Base-by-base conservation (phyloP, 2,113 vertebrate genomes). In the Struthidea cinerea region DNA sequence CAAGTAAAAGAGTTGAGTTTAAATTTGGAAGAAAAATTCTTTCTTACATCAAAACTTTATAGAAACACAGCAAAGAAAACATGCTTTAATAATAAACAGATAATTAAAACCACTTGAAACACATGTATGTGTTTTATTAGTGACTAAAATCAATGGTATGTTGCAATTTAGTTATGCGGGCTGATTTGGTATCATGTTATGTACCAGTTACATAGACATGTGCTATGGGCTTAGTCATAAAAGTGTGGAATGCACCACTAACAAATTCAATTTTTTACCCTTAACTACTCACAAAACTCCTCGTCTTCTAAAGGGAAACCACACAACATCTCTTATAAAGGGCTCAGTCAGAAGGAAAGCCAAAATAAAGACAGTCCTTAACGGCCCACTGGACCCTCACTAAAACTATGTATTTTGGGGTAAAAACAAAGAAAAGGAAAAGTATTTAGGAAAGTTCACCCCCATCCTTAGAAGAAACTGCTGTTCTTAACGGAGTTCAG, bases 41-140 rank as follows among this genome's bases (percentile, higher is more conserved):
- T 96, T 85, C 42, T 86, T 93, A 46, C 55, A 93, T 93, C 56
- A 89, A 89, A 93, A 95, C 83, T 93, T 88, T 76, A 76, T 56
- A 96, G 85, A 93, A 96, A 93, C 23, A 42, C 28, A 57, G 83
- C 65, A 94, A 70, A 95, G 56, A 81, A 94, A 96, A 59, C 85
- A 94, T 11, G 3, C 46, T 93, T 94, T 94, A 92, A 96, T 95
- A 96, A 95, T 90, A 96, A 95, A 94, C 64, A 95, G 84, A 95
- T 96, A 97, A 97, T 94, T 95, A 95, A 95, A 97, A 90, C 94
- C 93, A 97, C 85, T 96, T 92, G 95, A 96, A 94, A 90, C 53
- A 57, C 80, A 93, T 94, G 83, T 22, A 93, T 95, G 83, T 78
- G 83, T 96, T 97, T 96, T 97, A 97, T 97, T 97, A 96, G 94